Percentiles rank a stretch among this genome's conserved stretches.
These are phyloP conservation scores for Isoperla grammatica DNA, from an alignment of 2,888 invertebrate species.

Conservation along the genomic window DNA sequence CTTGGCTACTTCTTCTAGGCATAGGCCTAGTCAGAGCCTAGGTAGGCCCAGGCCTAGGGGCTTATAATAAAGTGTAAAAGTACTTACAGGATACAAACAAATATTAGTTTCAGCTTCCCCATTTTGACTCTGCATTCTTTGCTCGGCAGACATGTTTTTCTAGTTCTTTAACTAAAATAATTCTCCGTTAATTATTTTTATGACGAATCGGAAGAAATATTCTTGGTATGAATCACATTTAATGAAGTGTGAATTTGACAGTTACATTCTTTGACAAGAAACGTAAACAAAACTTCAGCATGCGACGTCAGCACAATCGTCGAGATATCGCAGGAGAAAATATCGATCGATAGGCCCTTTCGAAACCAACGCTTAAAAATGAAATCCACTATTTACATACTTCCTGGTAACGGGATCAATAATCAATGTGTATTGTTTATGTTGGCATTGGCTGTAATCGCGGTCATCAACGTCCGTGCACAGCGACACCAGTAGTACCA, in stretches of 20 bases:
- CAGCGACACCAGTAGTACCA: too few species aligned
- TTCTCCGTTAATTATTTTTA: background rate
- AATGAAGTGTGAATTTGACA: background rate
- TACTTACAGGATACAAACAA: constrained; percentile 21
- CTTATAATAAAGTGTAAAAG: background rate
- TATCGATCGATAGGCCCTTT: too few species aligned
- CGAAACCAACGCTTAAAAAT: too few species aligned
- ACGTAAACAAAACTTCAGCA: background rate
- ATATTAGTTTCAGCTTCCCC: constrained; percentile 14
- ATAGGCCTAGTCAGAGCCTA: too few species aligned
- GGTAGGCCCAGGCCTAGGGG: too few species aligned
- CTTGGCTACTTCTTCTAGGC: too few species aligned
- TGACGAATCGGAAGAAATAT: background rate
- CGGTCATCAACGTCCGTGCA: too few species aligned
- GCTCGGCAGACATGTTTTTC: background rate
- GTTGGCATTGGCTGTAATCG: too few species aligned
- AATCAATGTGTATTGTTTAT: too few species aligned
- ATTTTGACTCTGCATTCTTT: background rate
- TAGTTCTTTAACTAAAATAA: background rate
- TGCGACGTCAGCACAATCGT: background rate
- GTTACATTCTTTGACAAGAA: background rate
- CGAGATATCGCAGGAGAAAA: background rate
- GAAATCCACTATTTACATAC: too few species aligned
- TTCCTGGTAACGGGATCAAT: too few species aligned
- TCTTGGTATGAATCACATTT: background rate